These are phyloP conservation scores for Caenorhabditis macrosperma DNA, from an alignment of 2,888 invertebrate genomes.

Conservation along the genomic window DNA sequence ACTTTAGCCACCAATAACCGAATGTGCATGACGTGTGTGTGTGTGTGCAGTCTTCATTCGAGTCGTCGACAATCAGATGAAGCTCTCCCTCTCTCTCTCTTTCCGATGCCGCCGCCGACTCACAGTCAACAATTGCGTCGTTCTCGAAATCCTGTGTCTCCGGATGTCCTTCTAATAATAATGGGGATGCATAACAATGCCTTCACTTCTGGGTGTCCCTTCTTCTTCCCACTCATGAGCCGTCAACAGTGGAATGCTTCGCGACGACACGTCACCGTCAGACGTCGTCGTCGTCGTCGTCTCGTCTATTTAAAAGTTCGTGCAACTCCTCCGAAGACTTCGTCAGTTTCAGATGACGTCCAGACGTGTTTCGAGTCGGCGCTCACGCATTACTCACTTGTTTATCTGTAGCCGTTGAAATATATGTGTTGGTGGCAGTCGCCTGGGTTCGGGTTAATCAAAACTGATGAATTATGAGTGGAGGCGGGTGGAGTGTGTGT, in stretches of 20 bases:
- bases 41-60: too few species aligned
- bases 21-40: neutral
- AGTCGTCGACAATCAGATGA: too few species aligned
- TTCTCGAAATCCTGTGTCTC: neutral
- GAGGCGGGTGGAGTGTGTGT: conserved; percentile 1
- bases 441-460: conserved; percentile 22
- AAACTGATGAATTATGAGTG: conserved; percentile 44
- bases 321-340: conserved; percentile 4
- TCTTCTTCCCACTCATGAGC: neutral
- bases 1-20: conserved; percentile 13
- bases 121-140: neutral
- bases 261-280: conserved; percentile 16
- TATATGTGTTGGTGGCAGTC: neutral
- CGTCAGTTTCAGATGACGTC: conserved; percentile 37
- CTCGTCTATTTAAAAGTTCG: conserved; percentile 20
- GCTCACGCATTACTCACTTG: conserved; percentile 32
- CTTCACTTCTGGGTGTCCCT: neutral
- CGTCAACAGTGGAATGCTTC: neutral
- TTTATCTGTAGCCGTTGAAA: conserved; percentile 14
- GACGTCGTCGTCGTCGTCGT: neutral
- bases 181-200: neutral
- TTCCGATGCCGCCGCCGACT: too few species aligned
- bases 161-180: neutral
- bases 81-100: too few species aligned
- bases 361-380: neutral